Evolutionary conservation across 2,888 invertebrate genomes (phyloP).

Genomic region (Elegia similella): DNA sequence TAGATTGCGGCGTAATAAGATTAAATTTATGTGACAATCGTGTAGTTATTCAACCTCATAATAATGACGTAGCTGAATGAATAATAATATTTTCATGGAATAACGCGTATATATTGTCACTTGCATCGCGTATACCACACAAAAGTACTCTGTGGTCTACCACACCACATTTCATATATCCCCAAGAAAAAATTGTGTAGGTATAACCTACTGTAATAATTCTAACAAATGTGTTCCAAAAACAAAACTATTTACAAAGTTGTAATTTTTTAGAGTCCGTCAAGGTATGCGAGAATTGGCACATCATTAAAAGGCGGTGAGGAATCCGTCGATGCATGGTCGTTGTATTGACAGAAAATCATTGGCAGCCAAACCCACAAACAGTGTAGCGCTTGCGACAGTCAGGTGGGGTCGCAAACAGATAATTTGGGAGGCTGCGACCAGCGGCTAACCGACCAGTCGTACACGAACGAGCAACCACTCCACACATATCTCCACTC

Average conservation of each 20-base stretch:
- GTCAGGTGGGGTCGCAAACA: slow-evolving; percentile 72
- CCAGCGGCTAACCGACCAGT: slow-evolving; percentile 59
- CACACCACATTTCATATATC: too few relatives aligned
- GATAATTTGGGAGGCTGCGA: slow-evolving; percentile 75
- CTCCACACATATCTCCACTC: slow-evolving; percentile 69
- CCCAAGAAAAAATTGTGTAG: too few relatives aligned
- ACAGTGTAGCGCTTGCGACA: slow-evolving; percentile 62
- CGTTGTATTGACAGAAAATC: slow-evolving; percentile 75
- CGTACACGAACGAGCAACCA: slow-evolving; percentile 71
- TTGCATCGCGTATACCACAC: too few relatives aligned
- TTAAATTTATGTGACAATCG: background rate
- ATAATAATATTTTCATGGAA: too few relatives aligned
- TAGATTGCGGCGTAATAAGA: background rate
- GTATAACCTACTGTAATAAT: too few relatives aligned
- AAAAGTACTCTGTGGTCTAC: too few relatives aligned
- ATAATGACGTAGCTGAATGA: too few relatives aligned
- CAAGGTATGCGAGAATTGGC: slow-evolving; percentile 55
- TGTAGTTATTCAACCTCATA: too few relatives aligned
- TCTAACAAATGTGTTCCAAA: too few relatives aligned
- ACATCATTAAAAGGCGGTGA: slow-evolving; percentile 54
- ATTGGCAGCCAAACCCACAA: slow-evolving; percentile 62
- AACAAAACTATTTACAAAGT: background rate
- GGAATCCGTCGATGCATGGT: slow-evolving; percentile 67
- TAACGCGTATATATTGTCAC: too few relatives aligned
- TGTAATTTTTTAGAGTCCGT: background rate